Percentiles rank a stretch among this genome's conserved stretches.
Evolutionary conservation across 2,888 invertebrate species (phyloP).

Genomic region (Leucozona laternaria): DNA sequence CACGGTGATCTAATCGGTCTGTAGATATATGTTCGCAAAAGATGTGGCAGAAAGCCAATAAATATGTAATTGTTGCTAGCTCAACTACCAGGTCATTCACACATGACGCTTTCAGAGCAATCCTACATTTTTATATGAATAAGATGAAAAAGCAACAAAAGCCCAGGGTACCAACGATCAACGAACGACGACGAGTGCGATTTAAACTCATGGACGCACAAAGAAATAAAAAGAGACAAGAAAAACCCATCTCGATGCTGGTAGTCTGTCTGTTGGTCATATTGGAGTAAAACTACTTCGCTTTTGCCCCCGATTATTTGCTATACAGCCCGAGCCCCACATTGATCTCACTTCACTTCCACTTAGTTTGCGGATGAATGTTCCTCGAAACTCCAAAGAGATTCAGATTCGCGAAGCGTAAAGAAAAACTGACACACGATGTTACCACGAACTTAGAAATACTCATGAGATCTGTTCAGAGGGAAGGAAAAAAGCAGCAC

Average conservation of each 20-base stretch:
- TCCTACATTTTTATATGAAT: no score
- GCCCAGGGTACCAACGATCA: constrained; percentile 3
- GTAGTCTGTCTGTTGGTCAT: constrained; percentile 17
- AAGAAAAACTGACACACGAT: constrained; percentile 63
- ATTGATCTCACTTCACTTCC: constrained; percentile 65
- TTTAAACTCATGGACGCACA: not conserved
- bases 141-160: constrained; percentile 8
- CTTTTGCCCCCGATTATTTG: not conserved
- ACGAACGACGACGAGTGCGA: not conserved
- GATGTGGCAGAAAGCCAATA: constrained; percentile 68
- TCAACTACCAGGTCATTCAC: constrained; percentile 69
- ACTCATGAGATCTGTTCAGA: constrained; percentile 28
- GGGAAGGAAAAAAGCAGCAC: not conserved
- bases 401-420: constrained; percentile 72
- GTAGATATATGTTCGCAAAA: constrained; percentile 6
- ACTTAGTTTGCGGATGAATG: constrained; percentile 65
- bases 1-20: constrained; percentile 57
- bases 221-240: not conserved
- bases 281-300: constrained; percentile 19
- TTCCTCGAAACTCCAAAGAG: constrained; percentile 41
- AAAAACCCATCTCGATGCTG: constrained; percentile 11
- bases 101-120: constrained; percentile 44
- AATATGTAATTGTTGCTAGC: constrained; percentile 36
- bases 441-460: constrained; percentile 31
- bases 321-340: constrained; percentile 16